Percentiles rank a stretch among this genome's conserved stretches.
Conservation (phyloP, 1,140 invertebrate species). For the Helicoverpa zea region DNA sequence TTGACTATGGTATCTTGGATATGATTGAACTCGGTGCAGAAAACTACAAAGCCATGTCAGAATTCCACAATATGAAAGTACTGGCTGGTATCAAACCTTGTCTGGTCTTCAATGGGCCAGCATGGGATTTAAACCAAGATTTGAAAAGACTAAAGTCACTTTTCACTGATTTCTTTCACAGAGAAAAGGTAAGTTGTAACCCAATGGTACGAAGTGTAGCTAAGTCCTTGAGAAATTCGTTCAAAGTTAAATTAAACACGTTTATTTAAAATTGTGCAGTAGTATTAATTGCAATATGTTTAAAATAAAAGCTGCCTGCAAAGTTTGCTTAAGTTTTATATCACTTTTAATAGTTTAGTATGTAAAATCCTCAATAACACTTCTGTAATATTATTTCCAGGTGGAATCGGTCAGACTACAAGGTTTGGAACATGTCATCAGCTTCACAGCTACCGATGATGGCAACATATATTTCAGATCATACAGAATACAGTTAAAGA, state of each 20-base stretch:
- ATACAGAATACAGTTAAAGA: slow-evolving; percentile 96
- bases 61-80: slow-evolving; percentile 94
- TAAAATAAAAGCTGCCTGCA: too few relatives aligned
- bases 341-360: neutral
- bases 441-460: slow-evolving; percentile 93
- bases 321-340: neutral
- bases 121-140: slow-evolving; percentile 94
- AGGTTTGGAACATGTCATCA: slow-evolving; percentile 97
- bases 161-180: slow-evolving; percentile 97
- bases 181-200: slow-evolving; percentile 88
- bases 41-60: slow-evolving; percentile 92
- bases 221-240: too few relatives aligned
- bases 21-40: slow-evolving; percentile 98
- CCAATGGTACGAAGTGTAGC: neutral
- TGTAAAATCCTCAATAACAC: neutral
- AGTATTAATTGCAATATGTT: too few relatives aligned
- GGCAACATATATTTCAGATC: slow-evolving; percentile 94
- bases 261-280: too few relatives aligned
- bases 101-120: slow-evolving; percentile 96
- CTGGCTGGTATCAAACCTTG: slow-evolving; percentile 95
- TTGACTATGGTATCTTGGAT: slow-evolving; percentile 96
- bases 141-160: slow-evolving; percentile 95
- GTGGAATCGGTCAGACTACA: slow-evolving; percentile 94
- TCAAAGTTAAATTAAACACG: neutral
- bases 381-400: slow-evolving; percentile 61